These are phyloP conservation scores for Cricetomys ansorgei DNA, from an alignment of 2,113 vertebrate species.

Conservation along the genomic window DNA sequence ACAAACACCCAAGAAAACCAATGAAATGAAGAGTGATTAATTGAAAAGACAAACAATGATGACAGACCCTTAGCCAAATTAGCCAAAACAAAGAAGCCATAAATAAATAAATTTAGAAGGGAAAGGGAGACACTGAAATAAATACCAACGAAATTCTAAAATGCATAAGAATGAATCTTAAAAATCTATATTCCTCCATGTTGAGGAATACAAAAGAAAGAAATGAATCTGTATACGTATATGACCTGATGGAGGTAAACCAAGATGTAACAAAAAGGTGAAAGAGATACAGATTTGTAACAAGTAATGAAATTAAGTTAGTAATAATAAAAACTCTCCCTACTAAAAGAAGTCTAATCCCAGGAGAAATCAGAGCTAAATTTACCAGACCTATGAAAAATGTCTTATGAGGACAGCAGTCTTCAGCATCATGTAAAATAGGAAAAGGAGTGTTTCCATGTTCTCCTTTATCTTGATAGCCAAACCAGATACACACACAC, in stretches of 20 bases:
- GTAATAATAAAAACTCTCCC: background rate
- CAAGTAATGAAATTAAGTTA: background rate
- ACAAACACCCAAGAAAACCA: background rate
- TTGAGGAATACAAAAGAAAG: background rate
- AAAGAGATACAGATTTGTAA: background rate
- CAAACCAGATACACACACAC: background rate
- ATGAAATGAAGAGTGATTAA: background rate
- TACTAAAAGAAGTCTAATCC: background rate
- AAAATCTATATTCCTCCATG: background rate
- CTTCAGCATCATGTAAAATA: background rate
- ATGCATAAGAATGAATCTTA: background rate
- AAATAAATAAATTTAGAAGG: background rate
- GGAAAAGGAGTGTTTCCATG: background rate
- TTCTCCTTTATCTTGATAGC: background rate
- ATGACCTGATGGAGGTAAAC: background rate
- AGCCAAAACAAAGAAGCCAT: background rate
- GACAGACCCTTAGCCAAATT: background rate
- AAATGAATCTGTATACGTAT: background rate
- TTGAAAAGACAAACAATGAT: background rate
- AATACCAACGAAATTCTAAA: background rate
- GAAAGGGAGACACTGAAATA: background rate
- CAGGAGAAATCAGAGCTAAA: background rate
- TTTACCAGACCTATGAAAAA: background rate
- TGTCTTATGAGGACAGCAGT: background rate
- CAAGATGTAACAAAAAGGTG: background rate